Evolutionary conservation across 1,140 invertebrate genomes (phyloP).

Genomic region (Micrasema minimum): DNA sequence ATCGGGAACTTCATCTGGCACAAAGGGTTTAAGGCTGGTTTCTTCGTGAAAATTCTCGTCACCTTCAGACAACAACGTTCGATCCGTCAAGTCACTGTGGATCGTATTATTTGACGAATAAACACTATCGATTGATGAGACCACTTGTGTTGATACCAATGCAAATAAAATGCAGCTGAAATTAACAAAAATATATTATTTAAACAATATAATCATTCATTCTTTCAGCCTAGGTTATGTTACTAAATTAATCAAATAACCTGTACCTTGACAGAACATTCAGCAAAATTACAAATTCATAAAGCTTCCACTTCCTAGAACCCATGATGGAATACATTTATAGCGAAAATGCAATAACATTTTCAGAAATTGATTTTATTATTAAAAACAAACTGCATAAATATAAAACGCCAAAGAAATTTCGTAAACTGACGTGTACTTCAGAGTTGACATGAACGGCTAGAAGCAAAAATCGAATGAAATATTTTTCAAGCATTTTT

Average conservation of each 20-base stretch:
- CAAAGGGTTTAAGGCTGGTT: conserved; percentile 16
- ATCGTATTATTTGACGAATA: conserved; percentile 21
- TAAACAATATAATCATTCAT: background rate
- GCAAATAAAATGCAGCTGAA: conserved; percentile 59
- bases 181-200: conserved; percentile 42
- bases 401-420: conserved; percentile 34
- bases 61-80: conserved; percentile 12
- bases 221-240: no score
- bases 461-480: background rate
- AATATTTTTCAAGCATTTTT: no score
- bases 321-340: conserved; percentile 66
- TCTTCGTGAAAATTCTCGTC: conserved; percentile 15
- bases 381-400: conserved; percentile 33
- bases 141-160: conserved; percentile 52
- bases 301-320: conserved; percentile 66
- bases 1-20: conserved; percentile 39
- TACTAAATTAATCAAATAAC: no score
- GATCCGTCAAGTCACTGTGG: background rate
- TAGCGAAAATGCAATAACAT: conserved; percentile 35
- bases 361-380: conserved; percentile 38
- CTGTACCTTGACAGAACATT: conserved; percentile 68
- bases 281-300: conserved; percentile 69
- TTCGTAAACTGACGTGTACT: conserved; percentile 50
- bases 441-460: conserved; percentile 28
- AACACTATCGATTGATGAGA: conserved; percentile 7